These are phyloP conservation scores for Botia kubotai DNA, from an alignment of 2,797 vertebrate genomes.

Conservation along the genomic window DNA sequence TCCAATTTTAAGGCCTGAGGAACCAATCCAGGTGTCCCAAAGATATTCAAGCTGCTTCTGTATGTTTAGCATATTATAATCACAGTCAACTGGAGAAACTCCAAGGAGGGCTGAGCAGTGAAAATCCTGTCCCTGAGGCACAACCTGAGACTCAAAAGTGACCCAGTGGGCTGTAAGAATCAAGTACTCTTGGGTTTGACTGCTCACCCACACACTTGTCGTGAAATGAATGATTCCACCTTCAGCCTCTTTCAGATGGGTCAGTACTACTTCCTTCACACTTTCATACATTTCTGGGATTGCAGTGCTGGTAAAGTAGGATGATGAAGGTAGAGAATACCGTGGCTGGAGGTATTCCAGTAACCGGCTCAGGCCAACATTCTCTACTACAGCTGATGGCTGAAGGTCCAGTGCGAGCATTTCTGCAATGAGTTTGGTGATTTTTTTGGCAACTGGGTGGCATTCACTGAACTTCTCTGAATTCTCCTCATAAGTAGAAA, in stretches of 20 bases:
- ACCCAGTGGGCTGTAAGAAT: conserved; percentile 97
- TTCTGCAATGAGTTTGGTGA: conserved; percentile 95
- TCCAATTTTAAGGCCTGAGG: conserved; percentile 89
- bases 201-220: conserved; percentile 94
- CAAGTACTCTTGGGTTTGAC: conserved; percentile 94
- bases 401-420: conserved; percentile 99
- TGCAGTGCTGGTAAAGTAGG: conserved; percentile 95
- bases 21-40: conserved; percentile 96
- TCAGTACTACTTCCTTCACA: conserved; percentile 89
- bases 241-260: conserved; percentile 93
- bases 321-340: conserved; percentile 90
- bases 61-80: conserved; percentile 88
- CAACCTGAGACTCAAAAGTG: conserved; percentile 86
- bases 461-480: conserved; percentile 87
- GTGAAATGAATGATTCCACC: conserved; percentile 95
- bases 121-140: conserved; percentile 91
- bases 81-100: conserved; percentile 91
- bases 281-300: conserved; percentile 96
- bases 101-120: conserved; percentile 93
- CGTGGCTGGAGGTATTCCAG: conserved; percentile 95
- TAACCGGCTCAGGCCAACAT: conserved; percentile 90
- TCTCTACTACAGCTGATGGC: conserved; percentile 95
- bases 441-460: conserved; percentile 97
- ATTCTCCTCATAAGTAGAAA: conserved; percentile 81
- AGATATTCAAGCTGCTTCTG: conserved; percentile 95